These are phyloP conservation scores for Tarsius wallacei DNA, from an alignment of 2,797 vertebrate genomes.

Conservation along the genomic window DNA sequence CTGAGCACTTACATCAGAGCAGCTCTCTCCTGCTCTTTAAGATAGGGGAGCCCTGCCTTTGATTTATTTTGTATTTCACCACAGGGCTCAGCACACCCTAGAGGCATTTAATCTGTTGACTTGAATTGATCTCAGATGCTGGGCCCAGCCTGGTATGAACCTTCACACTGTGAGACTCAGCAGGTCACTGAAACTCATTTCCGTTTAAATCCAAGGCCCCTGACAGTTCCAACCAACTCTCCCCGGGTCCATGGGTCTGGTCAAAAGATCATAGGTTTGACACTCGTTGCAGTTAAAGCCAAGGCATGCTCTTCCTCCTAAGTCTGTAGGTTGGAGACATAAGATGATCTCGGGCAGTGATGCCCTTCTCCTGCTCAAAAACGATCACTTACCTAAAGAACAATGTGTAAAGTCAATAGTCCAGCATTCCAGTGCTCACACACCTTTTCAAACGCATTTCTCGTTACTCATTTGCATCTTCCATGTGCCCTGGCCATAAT, in stretches of 20 bases:
- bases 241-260: constrained; percentile 68
- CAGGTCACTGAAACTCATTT: constrained; percentile 71
- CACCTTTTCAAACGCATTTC: not conserved
- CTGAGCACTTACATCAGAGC: constrained; percentile 11
- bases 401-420: not conserved
- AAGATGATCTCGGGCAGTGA: not conserved
- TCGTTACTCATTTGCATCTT: not conserved
- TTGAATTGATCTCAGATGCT: constrained; percentile 78
- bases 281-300: constrained; percentile 35
- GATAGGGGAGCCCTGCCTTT: constrained; percentile 64
- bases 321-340: constrained; percentile 49
- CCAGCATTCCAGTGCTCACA: not conserved
- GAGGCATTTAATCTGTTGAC: constrained; percentile 79
- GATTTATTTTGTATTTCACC: constrained; percentile 78
- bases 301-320: constrained; percentile 26
- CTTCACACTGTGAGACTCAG: constrained; percentile 59
- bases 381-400: not conserved
- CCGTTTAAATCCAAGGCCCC: constrained; percentile 54
- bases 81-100: constrained; percentile 71
- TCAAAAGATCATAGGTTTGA: constrained; percentile 68
- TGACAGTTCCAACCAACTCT: constrained; percentile 50
- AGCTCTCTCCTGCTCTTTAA: constrained; percentile 21
- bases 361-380: constrained; percentile 12
- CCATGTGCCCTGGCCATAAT: not conserved
- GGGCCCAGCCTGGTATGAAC: constrained; percentile 67